phyloP scores from a whole-genome alignment of 2,888 invertebrate species.

The Chymomyza fuscimana region DNA sequence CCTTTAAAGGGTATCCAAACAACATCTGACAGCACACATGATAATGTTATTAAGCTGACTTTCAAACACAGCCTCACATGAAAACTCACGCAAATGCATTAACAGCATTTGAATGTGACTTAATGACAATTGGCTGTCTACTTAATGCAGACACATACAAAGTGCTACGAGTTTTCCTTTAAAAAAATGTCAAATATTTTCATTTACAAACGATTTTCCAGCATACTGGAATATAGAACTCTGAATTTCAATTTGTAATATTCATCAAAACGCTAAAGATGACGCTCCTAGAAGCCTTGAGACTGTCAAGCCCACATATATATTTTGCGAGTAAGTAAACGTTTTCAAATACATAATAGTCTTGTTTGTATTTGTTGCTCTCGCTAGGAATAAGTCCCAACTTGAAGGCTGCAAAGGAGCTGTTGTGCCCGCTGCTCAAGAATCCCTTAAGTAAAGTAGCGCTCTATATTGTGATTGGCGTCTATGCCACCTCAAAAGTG shows the following conservation, averaged over 20 bases:
- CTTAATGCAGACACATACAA: neutral
- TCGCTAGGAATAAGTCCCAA: conserved; percentile 17
- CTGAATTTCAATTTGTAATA: neutral
- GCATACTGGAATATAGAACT: too few relatives aligned
- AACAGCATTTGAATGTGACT: conserved; percentile 34
- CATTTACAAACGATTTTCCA: neutral
- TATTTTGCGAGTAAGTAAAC: conserved; percentile 42
- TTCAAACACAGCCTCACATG: conserved; percentile 21
- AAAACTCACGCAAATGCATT: conserved; percentile 44
- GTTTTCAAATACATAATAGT: accelerated
- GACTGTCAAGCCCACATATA: conserved; percentile 19
- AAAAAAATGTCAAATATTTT: neutral
- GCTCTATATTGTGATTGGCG: conserved; percentile 56
- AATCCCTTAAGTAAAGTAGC: conserved; percentile 48
- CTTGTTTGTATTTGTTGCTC: neutral
- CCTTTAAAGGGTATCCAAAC: neutral
- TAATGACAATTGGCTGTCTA: conserved; percentile 61
- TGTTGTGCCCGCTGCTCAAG: conserved; percentile 35
- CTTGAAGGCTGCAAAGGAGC: conserved; percentile 20
- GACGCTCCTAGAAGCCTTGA: conserved; percentile 6
- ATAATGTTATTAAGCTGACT: conserved; percentile 46
- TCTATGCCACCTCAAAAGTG: conserved; percentile 52
- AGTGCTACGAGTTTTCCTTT: neutral
- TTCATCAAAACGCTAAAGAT: conserved; percentile 14
- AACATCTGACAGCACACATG: conserved; percentile 25